These are phyloP conservation scores for Pelodytes ibericus DNA, from an alignment of 2,797 vertebrate species.

Conservation along the genomic window DNA sequence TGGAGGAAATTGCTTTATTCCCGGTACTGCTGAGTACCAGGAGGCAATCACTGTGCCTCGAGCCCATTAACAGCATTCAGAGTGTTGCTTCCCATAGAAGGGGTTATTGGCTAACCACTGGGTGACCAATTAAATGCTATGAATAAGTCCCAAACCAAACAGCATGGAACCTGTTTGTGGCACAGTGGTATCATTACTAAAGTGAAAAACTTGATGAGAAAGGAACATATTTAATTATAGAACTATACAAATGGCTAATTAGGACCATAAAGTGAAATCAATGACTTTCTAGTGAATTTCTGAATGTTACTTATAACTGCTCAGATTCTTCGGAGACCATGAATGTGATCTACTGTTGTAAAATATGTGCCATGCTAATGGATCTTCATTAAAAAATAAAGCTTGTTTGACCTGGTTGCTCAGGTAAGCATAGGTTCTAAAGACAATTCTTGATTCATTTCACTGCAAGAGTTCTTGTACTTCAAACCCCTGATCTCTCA, in stretches of 20 bases:
- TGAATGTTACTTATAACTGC: constrained; percentile 79
- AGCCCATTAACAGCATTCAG: constrained; percentile 82
- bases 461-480: constrained; percentile 70
- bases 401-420: constrained; percentile 80
- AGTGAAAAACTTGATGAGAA: constrained; percentile 86
- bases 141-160: constrained; percentile 86
- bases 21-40: constrained; percentile 83
- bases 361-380: constrained; percentile 68
- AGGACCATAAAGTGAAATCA: constrained; percentile 84
- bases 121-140: constrained; percentile 88
- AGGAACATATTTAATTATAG: constrained; percentile 87
- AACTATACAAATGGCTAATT: constrained; percentile 87
- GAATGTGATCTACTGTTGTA: constrained; percentile 75
- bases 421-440: constrained; percentile 77
- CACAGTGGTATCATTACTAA: constrained; percentile 86
- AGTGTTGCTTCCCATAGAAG: constrained; percentile 83
- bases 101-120: constrained; percentile 87
- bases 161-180: constrained; percentile 84
- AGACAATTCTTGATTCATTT: constrained; percentile 72
- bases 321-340: constrained; percentile 78
- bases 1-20: constrained; percentile 87
- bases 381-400: constrained; percentile 72
- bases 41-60: constrained; percentile 82
- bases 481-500: constrained; percentile 69
- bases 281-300: constrained; percentile 83